Evolutionary conservation across 2,888 invertebrate genomes (phyloP).

Genomic region (Ferdinandea cuprea): DNA sequence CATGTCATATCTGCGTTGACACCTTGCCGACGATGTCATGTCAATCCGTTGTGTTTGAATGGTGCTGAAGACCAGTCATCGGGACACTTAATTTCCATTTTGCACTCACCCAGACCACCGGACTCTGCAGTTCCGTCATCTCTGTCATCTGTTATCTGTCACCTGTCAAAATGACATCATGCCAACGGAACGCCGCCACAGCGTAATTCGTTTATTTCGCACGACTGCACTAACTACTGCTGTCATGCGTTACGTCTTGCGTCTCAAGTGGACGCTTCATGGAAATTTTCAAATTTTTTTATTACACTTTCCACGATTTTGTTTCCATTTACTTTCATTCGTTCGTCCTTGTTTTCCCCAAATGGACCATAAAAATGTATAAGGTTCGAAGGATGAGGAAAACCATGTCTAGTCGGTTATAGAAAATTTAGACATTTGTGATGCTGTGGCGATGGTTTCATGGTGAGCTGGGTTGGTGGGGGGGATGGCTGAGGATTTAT

Average conservation of each 20-base stretch:
- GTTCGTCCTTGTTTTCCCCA: conserved; percentile 3
- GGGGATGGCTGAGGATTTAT: conserved; percentile 31
- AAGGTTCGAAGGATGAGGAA: not conserved
- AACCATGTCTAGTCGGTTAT: conserved; percentile 37
- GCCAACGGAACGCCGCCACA: too few relatives aligned
- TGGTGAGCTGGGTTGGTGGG: not conserved
- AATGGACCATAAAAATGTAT: conserved; percentile 28
- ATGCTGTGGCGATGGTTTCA: not conserved
- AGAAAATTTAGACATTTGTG: conserved; percentile 46
- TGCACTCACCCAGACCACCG: not conserved
- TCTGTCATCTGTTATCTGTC: conserved; percentile 33
- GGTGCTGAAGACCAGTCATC: not conserved
- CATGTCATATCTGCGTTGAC: conserved; percentile 2
- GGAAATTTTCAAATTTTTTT: conserved; percentile 1
- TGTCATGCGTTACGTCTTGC: conserved; percentile 21
- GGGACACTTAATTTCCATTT: conserved; percentile 1
- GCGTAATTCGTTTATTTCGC: conserved; percentile 36
- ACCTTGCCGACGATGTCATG: conserved; percentile 19
- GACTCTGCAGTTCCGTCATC: conserved; percentile 6
- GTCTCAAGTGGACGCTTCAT: too few relatives aligned
- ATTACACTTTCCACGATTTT: not conserved
- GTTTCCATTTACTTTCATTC: not conserved
- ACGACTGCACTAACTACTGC: conserved; percentile 21
- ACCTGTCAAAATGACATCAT: conserved; percentile 29
- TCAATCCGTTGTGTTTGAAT: not conserved